Evolutionary conservation across 2,797 vertebrate genomes (phyloP), one percentile per base, ranked within the genome.

Genomic region (Tokudaia muenninki): DNA sequence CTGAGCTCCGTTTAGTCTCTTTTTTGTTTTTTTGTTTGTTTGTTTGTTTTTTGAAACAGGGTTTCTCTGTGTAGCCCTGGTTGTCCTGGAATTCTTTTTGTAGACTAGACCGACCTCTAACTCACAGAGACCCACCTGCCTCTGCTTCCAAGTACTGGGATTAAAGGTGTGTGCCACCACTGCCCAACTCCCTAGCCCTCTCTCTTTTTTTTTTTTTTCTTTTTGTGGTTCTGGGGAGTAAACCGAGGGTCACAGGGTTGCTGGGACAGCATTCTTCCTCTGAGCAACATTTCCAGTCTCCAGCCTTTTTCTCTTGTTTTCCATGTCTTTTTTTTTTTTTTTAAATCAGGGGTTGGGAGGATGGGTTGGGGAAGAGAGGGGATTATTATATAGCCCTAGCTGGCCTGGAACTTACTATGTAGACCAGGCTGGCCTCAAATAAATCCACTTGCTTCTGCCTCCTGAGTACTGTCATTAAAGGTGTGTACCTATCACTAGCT

Each of bases 1-100:
- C 50, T 59, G 29, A 97, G 55, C 57, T 94, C 29, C 79, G 19
- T 74, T 97, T 52, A 24, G 65, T 34, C 16, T 70, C 6, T n/a
- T 31, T 70, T 7, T 34, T 67, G 31, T n/a, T n/a, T 52, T 52
- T 52, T 50, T 50, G 50, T 50, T 50, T 41, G 41, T 70, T 70
- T 16, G 29, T 70, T 70, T 70, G 34, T 70, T 70, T 70, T 70
- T 72, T 5, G 6, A 72, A 34, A 72, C 67, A 72, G 34, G 34
- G 67, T 72, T 72, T 72, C 67, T 72, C 67, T 72, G 67, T 72
- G 16, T 72, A 37, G 34, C 67, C 67, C 34, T n/a, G 34, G 34
- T n/a, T 72, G 67, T n/a, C 34, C 17, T 72, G 67, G 67, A n/a
- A 72, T n/a, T n/a, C 14, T n/a, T 37, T 72, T 34, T n/a, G 16